Base-by-base conservation (phyloP, 2,888 invertebrate genomes). In the Apeira syringaria region DNA sequence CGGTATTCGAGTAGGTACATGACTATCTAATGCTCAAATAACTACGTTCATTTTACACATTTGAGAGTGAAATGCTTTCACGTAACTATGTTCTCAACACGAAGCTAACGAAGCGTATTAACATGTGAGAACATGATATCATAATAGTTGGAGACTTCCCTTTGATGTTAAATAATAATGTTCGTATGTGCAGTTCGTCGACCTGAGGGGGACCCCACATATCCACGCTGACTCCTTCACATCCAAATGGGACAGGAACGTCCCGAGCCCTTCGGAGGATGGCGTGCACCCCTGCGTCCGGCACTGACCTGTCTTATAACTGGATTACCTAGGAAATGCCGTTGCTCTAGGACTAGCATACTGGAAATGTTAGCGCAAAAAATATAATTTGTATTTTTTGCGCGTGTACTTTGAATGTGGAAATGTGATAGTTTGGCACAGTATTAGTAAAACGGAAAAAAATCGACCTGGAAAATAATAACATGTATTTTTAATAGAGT, bases 271-370 rank as follows among this genome's bases (percentile, higher is more conserved):
- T 57, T 32, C 46, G 37, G 49, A 53, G 56, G 58, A 56, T 54
- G 57, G 52, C 62, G 65, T 65, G 74, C 68, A 68, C 68, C 71
- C 67, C 66, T 67, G 57, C 70, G 74, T 71, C 72, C 74, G 68
- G 64, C 68, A 71, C 67, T 67, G 64, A 70, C 69, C 69, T 71
- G 63, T 45, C 61, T 56, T 45, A 61, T 82, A 80, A 83, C 71
- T 68, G 61, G 69, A 79, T 83, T 83, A 80, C 57, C 56, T 66
- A 50, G 50, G 46, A 44, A 30, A 10, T 13, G 2, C 30, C 52
- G 18, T 22, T 28, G 53, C 55, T 15, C 33, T 60, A 36, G 8
- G 6, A 9, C n/a, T n/a, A n/a, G n/a, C 8, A 10, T 2, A 8
- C 68, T 69, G 32, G 70, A 72, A 57, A 11, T 12, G 68, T n/a